Evolutionary conservation across 2,797 vertebrate genomes (phyloP).

Genomic region (Brachyalestes nurse): DNA sequence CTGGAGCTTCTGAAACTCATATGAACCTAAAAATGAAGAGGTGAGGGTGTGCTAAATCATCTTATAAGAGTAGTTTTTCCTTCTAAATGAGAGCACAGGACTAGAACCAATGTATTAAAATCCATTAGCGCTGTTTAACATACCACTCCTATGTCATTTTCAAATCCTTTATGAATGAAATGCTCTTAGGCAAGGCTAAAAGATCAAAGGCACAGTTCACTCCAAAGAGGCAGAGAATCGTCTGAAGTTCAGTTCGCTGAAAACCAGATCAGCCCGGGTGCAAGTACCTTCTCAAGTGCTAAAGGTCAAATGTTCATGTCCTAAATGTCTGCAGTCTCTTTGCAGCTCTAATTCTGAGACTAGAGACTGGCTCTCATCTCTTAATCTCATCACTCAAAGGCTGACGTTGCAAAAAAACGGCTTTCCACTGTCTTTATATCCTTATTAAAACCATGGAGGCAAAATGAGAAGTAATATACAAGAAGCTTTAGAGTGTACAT

Average conservation of each 20-base stretch:
- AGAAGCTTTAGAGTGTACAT: constrained; percentile 26
- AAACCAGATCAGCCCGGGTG: neutral
- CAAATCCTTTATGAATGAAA: constrained; percentile 32
- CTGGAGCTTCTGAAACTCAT: neutral
- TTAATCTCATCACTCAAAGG: neutral
- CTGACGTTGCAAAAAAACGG: constrained; percentile 13
- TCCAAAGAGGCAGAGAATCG: constrained; percentile 3
- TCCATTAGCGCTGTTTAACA: neutral
- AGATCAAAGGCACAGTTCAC: constrained; percentile 19
- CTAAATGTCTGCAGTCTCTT: neutral
- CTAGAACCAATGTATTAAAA: neutral
- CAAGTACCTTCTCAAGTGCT: constrained; percentile 17
- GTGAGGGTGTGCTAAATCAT: neutral
- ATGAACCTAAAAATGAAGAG: neutral
- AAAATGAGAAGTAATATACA: constrained; percentile 1
- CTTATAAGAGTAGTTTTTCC: neutral
- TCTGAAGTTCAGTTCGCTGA: neutral
- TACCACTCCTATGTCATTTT: neutral
- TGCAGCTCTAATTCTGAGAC: neutral
- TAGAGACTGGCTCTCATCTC: neutral
- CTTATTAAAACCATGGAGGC: constrained; percentile 24
- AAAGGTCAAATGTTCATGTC: neutral
- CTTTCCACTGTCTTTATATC: constrained; percentile 15
- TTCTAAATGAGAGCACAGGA: neutral
- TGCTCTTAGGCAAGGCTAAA: constrained; percentile 34